Base-by-base conservation (phyloP, 2,888 invertebrate species). In the Luffia ferchaultella region DNA sequence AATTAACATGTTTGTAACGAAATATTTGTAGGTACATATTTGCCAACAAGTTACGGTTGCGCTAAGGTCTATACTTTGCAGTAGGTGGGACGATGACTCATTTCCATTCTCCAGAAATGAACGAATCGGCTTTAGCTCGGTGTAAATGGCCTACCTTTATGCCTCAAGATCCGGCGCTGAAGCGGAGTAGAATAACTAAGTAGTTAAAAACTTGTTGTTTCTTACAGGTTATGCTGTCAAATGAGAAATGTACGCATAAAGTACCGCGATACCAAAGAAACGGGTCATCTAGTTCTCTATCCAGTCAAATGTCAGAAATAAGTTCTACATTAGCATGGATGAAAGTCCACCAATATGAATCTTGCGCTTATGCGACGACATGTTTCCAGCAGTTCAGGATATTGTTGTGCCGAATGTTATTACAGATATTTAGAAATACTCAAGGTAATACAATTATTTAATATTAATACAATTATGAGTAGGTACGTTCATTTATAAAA, bases 331-430 rank as follows among this genome's bases (percentile, higher is more conserved):
- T 75, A 60, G 73, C 68, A 1, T 83, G 84, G 83, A 76, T 87
- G 74, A 88, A 87, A 57, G 73, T 88, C 57, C 86, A 86, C 56
- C 80, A 76, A 5, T 68, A 71, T 2, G 72, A 74, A 12, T 62
- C 77, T 1, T 63, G 68, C 48, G 74, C 80, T 5, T 86, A 86
- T 51, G 75, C 86, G 0, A 82, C 85, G 1, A 83, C 88, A 0
- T 76, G 75, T 44, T 82, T 85, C 59, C 72, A 82, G 46, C 90
- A 90, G 63, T 90, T 90, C 58, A 68, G 70, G 41, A 85, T 88
- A 51, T 63, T 90, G 18, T 64, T 89, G 42, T 70, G 75, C 41
- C 70, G 89, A 50, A 90, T 90, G 89, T 53, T 88, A 60, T 66
- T 82, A 55, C 88, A 89, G 59, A 87, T 86, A 55, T 66, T 76